These are phyloP conservation scores for Polydrusus cervinus DNA, from an alignment of 2,888 invertebrate genomes.

Conservation along the genomic window DNA sequence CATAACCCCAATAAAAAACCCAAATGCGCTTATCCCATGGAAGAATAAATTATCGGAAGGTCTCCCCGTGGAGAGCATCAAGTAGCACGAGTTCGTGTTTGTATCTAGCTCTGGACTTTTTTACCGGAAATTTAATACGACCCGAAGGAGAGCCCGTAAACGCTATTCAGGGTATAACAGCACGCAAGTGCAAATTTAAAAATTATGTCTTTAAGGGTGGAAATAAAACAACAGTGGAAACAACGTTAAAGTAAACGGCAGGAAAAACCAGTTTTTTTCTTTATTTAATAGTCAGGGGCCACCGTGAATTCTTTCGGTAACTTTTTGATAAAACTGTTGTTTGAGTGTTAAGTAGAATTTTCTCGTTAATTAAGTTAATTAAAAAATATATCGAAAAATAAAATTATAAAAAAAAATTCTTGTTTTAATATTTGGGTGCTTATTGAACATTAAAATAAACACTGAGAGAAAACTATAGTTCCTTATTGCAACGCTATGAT, in stretches of 20 bases:
- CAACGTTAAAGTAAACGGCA: background rate
- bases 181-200: conserved; percentile 53
- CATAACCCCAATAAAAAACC: conserved; percentile 51
- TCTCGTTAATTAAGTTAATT: too few relatives aligned
- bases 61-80: conserved; percentile 53
- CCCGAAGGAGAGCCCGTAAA: conserved; percentile 55
- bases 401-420: too few relatives aligned
- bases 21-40: conserved; percentile 51
- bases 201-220: conserved; percentile 40
- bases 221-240: conserved; percentile 4
- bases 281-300: too few relatives aligned
- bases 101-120: conserved; percentile 53
- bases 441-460: too few relatives aligned
- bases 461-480: too few relatives aligned
- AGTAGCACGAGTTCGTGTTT: conserved; percentile 57
- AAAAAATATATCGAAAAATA: too few relatives aligned
- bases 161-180: conserved; percentile 45
- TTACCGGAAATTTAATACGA: conserved; percentile 56
- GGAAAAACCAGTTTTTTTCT: too few relatives aligned
- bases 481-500: too few relatives aligned
- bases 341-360: too few relatives aligned
- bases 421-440: too few relatives aligned
- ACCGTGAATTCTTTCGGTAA: too few relatives aligned
- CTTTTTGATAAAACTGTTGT: too few relatives aligned
- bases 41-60: conserved; percentile 55